These are phyloP conservation scores for Chauna torquata DNA, from an alignment of 2,113 vertebrate genomes.

Conservation along the genomic window DNA sequence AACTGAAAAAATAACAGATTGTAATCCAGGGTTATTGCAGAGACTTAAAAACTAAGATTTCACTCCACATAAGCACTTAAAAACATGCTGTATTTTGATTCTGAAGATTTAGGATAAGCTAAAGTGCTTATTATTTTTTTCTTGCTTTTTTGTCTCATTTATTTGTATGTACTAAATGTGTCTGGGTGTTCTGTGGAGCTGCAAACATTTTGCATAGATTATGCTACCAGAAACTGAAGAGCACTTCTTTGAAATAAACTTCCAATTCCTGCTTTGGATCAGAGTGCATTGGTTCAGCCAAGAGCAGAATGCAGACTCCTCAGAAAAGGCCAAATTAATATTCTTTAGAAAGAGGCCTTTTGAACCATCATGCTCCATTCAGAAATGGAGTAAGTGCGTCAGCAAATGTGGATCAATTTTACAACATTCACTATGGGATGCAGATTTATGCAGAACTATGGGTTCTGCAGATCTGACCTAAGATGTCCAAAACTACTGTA, in stretches of 20 bases:
- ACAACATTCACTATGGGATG: too few relatives aligned
- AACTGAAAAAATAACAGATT: not conserved
- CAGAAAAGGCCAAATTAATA: not conserved
- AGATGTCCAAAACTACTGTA: not conserved
- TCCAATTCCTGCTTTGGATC: not conserved
- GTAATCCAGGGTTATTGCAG: not conserved
- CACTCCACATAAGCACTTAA: not conserved
- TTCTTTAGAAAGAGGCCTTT: not conserved
- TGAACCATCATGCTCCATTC: not conserved
- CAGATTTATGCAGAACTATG: too few relatives aligned
- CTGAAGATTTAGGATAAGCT: not conserved
- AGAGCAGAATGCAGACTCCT: not conserved
- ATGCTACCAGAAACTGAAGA: not conserved
- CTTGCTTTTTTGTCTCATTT: not conserved
- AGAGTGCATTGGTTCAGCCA: not conserved
- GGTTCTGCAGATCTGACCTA: not conserved
- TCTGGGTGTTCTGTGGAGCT: not conserved
- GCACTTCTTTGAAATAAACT: not conserved
- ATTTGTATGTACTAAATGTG: not conserved
- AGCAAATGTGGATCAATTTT: not conserved
- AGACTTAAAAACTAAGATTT: not conserved
- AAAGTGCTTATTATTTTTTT: not conserved
- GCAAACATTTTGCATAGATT: not conserved
- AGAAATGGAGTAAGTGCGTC: not conserved
- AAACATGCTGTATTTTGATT: not conserved